Evolutionary conservation across 23 tunicate genomes (phyloP).

Genomic region (Aplidium turbinatum): DNA sequence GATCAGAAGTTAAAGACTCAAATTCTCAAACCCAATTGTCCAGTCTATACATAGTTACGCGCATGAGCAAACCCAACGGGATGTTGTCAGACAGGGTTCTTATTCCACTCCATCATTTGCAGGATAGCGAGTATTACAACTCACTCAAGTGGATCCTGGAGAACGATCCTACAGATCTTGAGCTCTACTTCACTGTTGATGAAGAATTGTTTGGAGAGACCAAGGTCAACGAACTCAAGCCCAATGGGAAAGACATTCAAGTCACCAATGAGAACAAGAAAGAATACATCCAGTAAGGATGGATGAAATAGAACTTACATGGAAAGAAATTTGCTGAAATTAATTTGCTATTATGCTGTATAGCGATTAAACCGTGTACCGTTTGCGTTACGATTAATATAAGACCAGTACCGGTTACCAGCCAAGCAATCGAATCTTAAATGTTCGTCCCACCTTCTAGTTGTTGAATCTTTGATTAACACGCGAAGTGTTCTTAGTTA

Average conservation of each 20-base stretch:
- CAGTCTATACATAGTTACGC: too few species aligned
- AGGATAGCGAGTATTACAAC: constrained; percentile 97
- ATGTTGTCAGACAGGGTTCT: too few species aligned
- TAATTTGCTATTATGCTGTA: background rate
- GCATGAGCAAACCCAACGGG: too few species aligned
- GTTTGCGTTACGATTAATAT: background rate
- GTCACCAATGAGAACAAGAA: constrained; percentile 85
- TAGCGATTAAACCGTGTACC: background rate
- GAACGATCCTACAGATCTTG: constrained; percentile 83
- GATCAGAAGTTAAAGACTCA: too few species aligned
- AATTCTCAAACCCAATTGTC: too few species aligned
- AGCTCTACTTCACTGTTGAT: constrained; percentile 81
- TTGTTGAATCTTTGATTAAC: too few species aligned
- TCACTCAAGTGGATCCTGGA: constrained; percentile 91
- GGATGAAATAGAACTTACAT: background rate
- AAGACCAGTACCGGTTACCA: background rate
- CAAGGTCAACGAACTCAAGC: constrained; percentile 75
- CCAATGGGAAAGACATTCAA: constrained; percentile 60
- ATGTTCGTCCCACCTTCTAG: too few species aligned
- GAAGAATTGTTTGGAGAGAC: constrained; percentile 89
- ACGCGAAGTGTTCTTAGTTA: too few species aligned
- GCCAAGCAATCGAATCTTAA: too few species aligned
- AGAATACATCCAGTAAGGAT: constrained; percentile 95
- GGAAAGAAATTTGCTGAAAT: background rate
- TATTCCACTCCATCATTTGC: too few species aligned